These are phyloP conservation scores for Zelostemma sp. DNA, from an alignment of 1,140 invertebrate genomes.

Conservation along the genomic window DNA sequence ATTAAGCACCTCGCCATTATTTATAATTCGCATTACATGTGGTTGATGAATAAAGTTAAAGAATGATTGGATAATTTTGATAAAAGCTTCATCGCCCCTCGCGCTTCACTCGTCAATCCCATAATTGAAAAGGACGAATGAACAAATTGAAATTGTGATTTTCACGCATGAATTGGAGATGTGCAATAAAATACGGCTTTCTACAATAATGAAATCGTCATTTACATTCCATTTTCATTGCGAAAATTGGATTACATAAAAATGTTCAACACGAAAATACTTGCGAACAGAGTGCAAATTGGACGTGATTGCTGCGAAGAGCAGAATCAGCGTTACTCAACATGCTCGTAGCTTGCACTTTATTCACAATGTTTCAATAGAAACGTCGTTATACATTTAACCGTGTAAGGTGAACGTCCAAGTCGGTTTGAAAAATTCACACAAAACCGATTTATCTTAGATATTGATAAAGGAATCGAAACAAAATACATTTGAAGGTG, in stretches of 20 bases:
- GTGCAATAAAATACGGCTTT: too few relatives aligned
- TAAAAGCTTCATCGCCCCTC: slow-evolving; percentile 18
- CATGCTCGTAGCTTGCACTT: slow-evolving; percentile 23
- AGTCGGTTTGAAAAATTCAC: slow-evolving; percentile 30
- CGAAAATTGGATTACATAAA: slow-evolving; percentile 24
- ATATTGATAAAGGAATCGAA: too few relatives aligned
- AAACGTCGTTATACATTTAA: slow-evolving; percentile 37
- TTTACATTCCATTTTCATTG: slow-evolving; percentile 6
- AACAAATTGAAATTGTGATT: too few relatives aligned
- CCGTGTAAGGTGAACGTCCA: slow-evolving; percentile 30
- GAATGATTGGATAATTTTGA: slow-evolving; percentile 37
- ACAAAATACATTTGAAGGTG: slow-evolving; percentile 8
- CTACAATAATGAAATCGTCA: too few relatives aligned
- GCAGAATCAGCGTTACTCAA: slow-evolving; percentile 35
- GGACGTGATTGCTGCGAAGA: slow-evolving; percentile 41
- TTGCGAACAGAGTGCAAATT: slow-evolving; percentile 15
- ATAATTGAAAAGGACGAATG: too few relatives aligned
- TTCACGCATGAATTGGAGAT: too few relatives aligned
- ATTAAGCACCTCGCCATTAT: slow-evolving; percentile 39
- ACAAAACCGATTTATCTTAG: too few relatives aligned
- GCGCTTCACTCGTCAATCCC: too few relatives aligned
- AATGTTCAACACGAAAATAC: slow-evolving; percentile 30
- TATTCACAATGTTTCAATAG: slow-evolving; percentile 29
- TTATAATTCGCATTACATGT: slow-evolving; percentile 43
- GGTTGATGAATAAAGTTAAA: slow-evolving; percentile 44